These are phyloP conservation scores for Melanerpes formicivorus DNA, from an alignment of 2,113 vertebrate species.

Conservation along the genomic window DNA sequence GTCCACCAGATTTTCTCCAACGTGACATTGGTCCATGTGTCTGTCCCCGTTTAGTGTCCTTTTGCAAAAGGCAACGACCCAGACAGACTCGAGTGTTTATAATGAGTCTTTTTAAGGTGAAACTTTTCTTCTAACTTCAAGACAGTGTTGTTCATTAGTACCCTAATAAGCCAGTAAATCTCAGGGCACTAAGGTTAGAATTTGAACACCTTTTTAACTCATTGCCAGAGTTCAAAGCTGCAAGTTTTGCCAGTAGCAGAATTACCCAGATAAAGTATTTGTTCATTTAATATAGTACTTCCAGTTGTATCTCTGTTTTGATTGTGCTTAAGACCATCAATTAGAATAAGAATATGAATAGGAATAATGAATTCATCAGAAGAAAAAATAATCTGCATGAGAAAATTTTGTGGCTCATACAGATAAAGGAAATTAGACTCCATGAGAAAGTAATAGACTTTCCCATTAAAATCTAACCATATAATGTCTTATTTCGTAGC, in stretches of 20 bases:
- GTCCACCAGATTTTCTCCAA: neutral
- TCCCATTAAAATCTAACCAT: conserved; percentile 63
- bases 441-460: conserved; percentile 72
- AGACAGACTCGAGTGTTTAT: neutral
- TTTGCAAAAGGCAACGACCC: neutral
- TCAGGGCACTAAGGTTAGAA: neutral
- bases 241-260: conserved; percentile 21
- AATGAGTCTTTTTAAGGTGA: neutral
- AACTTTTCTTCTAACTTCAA: neutral
- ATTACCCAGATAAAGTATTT: conserved; percentile 31
- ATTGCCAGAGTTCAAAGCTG: conserved; percentile 2
- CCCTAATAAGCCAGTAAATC: neutral
- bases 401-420: conserved; percentile 52
- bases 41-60: neutral
- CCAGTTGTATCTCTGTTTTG: conserved; percentile 9
- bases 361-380: conserved; percentile 62
- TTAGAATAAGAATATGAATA: conserved; percentile 39
- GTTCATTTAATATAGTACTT: conserved; percentile 35
- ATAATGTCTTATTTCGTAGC: conserved; percentile 52
- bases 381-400: conserved; percentile 43
- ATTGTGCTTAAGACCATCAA: neutral
- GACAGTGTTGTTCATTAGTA: neutral
- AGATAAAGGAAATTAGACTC: conserved; percentile 79
- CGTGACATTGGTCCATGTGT: neutral
- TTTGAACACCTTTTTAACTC: conserved; percentile 26